Base-by-base conservation (phyloP, 1,140 invertebrate species). In the Leguminivora glycinivorella region DNA sequence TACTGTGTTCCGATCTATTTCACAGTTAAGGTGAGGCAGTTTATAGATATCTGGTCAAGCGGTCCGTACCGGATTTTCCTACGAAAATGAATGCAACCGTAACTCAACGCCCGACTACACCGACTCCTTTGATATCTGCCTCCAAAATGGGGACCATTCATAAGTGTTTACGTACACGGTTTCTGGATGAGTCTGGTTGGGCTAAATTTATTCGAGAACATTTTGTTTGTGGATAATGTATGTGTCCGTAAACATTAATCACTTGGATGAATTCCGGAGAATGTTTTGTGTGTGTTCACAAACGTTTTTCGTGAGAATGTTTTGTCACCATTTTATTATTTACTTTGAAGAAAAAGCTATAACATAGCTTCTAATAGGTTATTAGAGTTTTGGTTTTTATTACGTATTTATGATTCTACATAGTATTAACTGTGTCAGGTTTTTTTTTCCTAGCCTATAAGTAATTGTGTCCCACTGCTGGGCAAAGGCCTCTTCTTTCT, bases 181-280 rank as follows among this genome's bases (percentile, higher is more conserved):
- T 63, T 63, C 26, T 63, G 58, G 9, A 58, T 29, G 56, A 60
- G 14, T 24, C 56, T 24, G 7, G 24, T 26, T 29, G 26, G 26
- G 26, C 5, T 6, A 63, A 63, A 63, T 63, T 63, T 63, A 63
- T 63, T 63, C 58, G 58, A 63, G 58, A 29, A 63, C 58, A 63
- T 63, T 63, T 63, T 63, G 58, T 63, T 63, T 63, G 58, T 63
- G 58, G 25, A 63, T 63, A 63, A 63, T 63, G 19, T 63, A 63
- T 63, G 58, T 34, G 58, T 63, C 5, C 2, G 58, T 29, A 63
- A 1, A 29, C 58, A 63, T 63, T 31, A 63, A 63, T 63, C 58
- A 63, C 26, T 63, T 31, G 58, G 58, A 63, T 63, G 58, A 63
- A 63, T 63, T 31, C 58, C 26, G n/a, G 29, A 29, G 58, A 29